Evolutionary conservation across 2,888 invertebrate genomes (phyloP), one percentile per base, ranked within the genome.

Genomic region (Chaetogeoica ovagalla): DNA sequence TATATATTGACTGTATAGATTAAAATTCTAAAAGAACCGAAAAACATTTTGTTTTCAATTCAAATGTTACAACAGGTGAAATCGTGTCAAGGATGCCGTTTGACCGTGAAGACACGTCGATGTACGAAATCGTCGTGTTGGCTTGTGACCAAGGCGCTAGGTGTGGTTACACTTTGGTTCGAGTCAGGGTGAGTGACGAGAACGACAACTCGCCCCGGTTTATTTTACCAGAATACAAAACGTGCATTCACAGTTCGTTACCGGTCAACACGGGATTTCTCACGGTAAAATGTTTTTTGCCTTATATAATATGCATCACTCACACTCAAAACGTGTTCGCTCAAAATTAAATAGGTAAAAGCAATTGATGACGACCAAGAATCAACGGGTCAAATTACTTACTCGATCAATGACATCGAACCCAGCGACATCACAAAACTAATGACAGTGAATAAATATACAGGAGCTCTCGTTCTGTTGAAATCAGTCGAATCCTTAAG

Each of bases 151-250:
- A 91, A 62, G 95, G 94, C 83, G 91, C 95, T 83, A 89, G 91
- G 85, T 89, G 92, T 82, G 92, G 92, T 30, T 92, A 93, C 86
- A 89, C 94, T 65, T 89, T 89, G 55, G 90, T 95, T 83, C 89
- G 93, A 86, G 93, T 97, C 62, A 91, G 91, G 86, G 92, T 97
- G 70, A 88, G 89, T 37, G 96, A 97, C 87, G 90, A 91, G 83
- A 95, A 96, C 87, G 96, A 96, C 86, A 92, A 94, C 86, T 88
- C 91, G 73, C 96, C 97, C 0, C 87, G 87, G 81, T 95, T 95
- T 86, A 88, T 91, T 82, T 88, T 93, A 82, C 90, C 90, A 83
- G 92, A 94, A 86, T 95, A 95, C 86, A 92, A 92, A 86, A 91
- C 91, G 55, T 90, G 91, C 81, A 91, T 93, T 83, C 90, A 90